Percentiles rank a stretch among this genome's conserved stretches.
These are phyloP conservation scores for Tachina lurida DNA, from an alignment of 2,888 invertebrate genomes.

Conservation along the genomic window DNA sequence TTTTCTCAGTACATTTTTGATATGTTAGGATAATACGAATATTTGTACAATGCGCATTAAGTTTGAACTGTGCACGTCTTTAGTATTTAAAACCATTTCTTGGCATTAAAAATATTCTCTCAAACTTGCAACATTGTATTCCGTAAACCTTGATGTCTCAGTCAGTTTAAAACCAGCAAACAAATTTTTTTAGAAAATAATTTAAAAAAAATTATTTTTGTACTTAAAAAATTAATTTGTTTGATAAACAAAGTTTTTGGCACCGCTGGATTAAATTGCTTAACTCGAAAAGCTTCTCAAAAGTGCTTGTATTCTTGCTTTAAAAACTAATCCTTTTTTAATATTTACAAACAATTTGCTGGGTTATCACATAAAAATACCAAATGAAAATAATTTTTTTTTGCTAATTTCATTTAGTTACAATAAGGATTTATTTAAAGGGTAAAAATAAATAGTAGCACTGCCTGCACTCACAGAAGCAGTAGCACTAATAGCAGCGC, in stretches of 20 bases:
- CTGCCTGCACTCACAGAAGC: background rate
- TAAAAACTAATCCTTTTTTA: too few species aligned
- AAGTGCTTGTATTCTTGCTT: background rate
- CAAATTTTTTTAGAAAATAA: too few species aligned
- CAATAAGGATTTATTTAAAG: slow-evolving; percentile 27
- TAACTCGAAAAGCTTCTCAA: too few species aligned
- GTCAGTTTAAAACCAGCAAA: slow-evolving; percentile 13
- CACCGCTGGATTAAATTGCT: too few species aligned
- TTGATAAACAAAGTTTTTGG: too few species aligned
- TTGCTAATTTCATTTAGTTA: slow-evolving; percentile 24
- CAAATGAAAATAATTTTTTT: background rate
- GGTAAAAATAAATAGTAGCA: background rate
- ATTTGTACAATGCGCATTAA: too few species aligned
- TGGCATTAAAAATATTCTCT: background rate
- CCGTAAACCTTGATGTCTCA: background rate
- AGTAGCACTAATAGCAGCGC: background rate
- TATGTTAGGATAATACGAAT: too few species aligned
- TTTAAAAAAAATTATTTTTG: too few species aligned
- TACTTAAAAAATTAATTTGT: too few species aligned
- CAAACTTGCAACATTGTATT: background rate
- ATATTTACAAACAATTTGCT: background rate
- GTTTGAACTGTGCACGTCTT: too few species aligned
- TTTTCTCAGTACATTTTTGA: too few species aligned
- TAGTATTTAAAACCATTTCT: background rate
- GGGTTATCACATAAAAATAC: slow-evolving; percentile 14